Percentiles rank a stretch among this genome's conserved stretches.
These are phyloP conservation scores for Drosophila seclusa DNA, from an alignment of 2,888 invertebrate species.

Conservation along the genomic window DNA sequence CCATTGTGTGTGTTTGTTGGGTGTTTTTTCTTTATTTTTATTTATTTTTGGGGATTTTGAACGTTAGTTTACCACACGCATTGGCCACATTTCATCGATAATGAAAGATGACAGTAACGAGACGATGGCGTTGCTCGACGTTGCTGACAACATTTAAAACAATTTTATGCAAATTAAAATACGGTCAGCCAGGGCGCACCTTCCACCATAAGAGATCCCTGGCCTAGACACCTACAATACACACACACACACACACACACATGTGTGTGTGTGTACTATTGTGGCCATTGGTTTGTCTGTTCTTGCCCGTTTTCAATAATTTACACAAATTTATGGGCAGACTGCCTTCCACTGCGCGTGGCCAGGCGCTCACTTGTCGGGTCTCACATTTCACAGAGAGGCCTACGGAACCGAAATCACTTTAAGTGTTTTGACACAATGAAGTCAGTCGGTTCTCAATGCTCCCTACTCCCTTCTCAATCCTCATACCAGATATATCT, in stretches of 20 bases:
- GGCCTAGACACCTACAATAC: conserved; percentile 59
- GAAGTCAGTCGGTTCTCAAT: conserved; percentile 65
- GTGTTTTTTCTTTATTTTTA: not conserved
- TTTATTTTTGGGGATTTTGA: not conserved
- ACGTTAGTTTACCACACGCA: conserved; percentile 69
- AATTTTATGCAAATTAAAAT: conserved; percentile 80
- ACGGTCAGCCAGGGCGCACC: conserved; percentile 69
- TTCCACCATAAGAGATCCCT: conserved; percentile 11
- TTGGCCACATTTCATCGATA: conserved; percentile 80
- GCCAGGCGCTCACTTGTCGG: conserved; percentile 52
- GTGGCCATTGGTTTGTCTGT: conserved; percentile 20
- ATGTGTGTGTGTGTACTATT: conserved; percentile 3
- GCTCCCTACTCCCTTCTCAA: conserved; percentile 2
- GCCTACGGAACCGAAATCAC: conserved; percentile 63
- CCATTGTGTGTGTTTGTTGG: conserved; percentile 17
- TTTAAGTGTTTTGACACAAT: conserved; percentile 80
- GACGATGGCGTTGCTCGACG: conserved; percentile 59
- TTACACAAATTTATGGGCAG: conserved; percentile 76
- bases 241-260: not conserved
- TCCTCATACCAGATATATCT: conserved; percentile 4
- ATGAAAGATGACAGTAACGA: conserved; percentile 84
- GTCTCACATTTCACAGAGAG: conserved; percentile 65
- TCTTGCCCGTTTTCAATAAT: conserved; percentile 66
- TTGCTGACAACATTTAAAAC: conserved; percentile 79
- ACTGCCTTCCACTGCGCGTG: conserved; percentile 64